Evolutionary conservation across 1,140 invertebrate species (phyloP), one percentile per base, ranked within the genome.

Genomic region (Listronotus oregonensis): DNA sequence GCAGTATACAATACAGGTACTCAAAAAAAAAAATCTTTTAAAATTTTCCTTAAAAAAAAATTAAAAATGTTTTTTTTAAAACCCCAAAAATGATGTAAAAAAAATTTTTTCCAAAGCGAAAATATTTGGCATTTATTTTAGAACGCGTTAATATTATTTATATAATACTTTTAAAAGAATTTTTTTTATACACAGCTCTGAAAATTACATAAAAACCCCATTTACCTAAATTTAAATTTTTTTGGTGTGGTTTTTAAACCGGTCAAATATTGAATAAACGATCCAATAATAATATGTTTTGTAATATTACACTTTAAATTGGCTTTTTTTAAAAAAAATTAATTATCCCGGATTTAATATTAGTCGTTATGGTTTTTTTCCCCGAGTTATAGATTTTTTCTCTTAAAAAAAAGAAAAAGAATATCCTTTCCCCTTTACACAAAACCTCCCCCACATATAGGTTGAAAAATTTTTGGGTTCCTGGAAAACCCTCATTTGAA

Each of bases 121-220:
- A 44, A 57, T 57, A 58, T 64, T 57, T 64, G 62, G 62, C 56
- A 59, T 66, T 56, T 51, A 52, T 65, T 59, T 59, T 59, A 66
- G 64, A 59, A 66, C 64, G 64, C 47, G 55, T 59, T 66, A 50
- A 66, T 49, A 34, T 40, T 57, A 43, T 27, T 39, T 27, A 51
- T 40, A 40, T 77, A 75, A 74, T 75, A 71, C 68, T 75, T 71
- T 74, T 69, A 73, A 69, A 75, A 71, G 72, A n/a, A n/a, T n/a
- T n/a, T 73, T 58, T n/a, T 68, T 63, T 71, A 69, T 72, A 78
- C 75, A 78, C 71, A 77, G 74, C 71, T 77, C 77, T 50, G 76
- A 78, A 77, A 77, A 77, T 77, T n/a, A n/a, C n/a, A 78, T 73
- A 75, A 75, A 18, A 60, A 65, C 58, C 60, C 77, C 77, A 78